A percentile compares a stretch with the other conserved stretches of the same genome.
phyloP scores from a whole-genome alignment of 2,797 vertebrate species.

The Taenioides sp. region DNA sequence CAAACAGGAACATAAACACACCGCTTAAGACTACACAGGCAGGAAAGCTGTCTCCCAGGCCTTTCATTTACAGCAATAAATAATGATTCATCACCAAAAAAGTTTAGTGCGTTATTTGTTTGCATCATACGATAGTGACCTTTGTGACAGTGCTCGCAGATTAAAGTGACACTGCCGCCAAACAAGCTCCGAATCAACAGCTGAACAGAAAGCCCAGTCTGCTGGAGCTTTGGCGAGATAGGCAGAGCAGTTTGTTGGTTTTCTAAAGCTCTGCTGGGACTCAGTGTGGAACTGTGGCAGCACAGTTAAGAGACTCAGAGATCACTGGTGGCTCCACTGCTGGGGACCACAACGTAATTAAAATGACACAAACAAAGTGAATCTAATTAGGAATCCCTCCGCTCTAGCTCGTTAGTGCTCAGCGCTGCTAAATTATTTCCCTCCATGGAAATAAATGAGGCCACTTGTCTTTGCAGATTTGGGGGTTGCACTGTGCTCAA shows the following conservation, averaged over 20 bases:
- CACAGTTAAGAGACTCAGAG: constrained; percentile 68
- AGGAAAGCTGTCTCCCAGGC: constrained; percentile 71
- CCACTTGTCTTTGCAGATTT: constrained; percentile 85
- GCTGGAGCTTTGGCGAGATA: constrained; percentile 49
- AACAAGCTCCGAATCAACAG: constrained; percentile 68
- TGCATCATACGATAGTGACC: constrained; percentile 69
- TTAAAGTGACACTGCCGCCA: constrained; percentile 67
- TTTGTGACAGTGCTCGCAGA: constrained; percentile 62
- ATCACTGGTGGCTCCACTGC: constrained; percentile 78
- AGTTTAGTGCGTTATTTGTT: constrained; percentile 69
- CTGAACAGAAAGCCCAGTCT: constrained; percentile 60
- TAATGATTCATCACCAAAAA: constrained; percentile 77
- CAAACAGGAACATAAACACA: constrained; percentile 74
- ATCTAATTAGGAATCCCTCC: constrained; percentile 89
- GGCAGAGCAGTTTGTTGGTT: constrained; percentile 50
- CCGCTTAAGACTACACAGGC: constrained; percentile 70
- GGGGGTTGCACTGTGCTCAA: constrained; percentile 70
- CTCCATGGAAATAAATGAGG: constrained; percentile 83
- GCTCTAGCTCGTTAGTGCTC: constrained; percentile 83
- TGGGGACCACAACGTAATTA: constrained; percentile 86
- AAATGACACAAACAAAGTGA: constrained; percentile 92
- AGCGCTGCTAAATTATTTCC: constrained; percentile 87
- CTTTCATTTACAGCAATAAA: constrained; percentile 76
- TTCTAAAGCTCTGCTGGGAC: constrained; percentile 62
- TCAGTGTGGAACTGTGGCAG: constrained; percentile 44